phyloP scores from a whole-genome alignment of 2,113 vertebrate species.

The Megalops atlanticus region DNA sequence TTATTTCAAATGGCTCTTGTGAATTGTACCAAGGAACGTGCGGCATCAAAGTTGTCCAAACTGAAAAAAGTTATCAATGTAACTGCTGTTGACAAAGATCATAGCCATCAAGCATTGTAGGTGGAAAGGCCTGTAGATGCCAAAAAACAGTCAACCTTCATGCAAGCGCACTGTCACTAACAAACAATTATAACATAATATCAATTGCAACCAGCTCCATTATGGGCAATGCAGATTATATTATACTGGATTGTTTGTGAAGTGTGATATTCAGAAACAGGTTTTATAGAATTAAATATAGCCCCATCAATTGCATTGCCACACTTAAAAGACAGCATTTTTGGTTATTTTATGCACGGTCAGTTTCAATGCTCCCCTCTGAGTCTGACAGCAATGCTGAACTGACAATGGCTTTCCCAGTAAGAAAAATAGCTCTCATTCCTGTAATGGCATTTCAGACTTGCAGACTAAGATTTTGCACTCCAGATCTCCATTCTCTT shows the following conservation, averaged over 20 bases:
- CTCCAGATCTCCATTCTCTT: not conserved
- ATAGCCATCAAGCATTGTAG: slow-evolving; percentile 22
- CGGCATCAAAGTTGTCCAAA: not conserved
- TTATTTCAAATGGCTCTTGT: slow-evolving; percentile 31
- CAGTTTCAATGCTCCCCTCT: slow-evolving; percentile 59
- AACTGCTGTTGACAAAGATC: slow-evolving; percentile 23
- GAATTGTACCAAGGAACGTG: slow-evolving; percentile 30
- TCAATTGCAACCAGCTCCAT: too few species aligned
- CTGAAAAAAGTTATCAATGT: slow-evolving; percentile 3
- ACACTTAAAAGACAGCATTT: slow-evolving; percentile 40
- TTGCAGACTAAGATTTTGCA: not conserved
- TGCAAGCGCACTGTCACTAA: too few species aligned
- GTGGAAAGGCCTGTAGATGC: not conserved
- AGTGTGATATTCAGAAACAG: not conserved
- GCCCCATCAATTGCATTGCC: slow-evolving; percentile 61
- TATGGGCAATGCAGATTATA: too few species aligned
- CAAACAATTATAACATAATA: too few species aligned
- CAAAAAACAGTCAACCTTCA: too few species aligned
- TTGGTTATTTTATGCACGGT: slow-evolving; percentile 66
- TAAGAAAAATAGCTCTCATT: not conserved
- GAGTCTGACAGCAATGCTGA: slow-evolving; percentile 49
- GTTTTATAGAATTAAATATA: slow-evolving; percentile 32
- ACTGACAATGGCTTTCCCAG: slow-evolving; percentile 55
- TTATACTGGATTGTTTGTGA: not conserved
- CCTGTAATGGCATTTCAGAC: too few species aligned